Evolutionary conservation across 2,888 invertebrate species (phyloP), one percentile per base, ranked within the genome.

Genomic region (Carpatolechia fugitivella): DNA sequence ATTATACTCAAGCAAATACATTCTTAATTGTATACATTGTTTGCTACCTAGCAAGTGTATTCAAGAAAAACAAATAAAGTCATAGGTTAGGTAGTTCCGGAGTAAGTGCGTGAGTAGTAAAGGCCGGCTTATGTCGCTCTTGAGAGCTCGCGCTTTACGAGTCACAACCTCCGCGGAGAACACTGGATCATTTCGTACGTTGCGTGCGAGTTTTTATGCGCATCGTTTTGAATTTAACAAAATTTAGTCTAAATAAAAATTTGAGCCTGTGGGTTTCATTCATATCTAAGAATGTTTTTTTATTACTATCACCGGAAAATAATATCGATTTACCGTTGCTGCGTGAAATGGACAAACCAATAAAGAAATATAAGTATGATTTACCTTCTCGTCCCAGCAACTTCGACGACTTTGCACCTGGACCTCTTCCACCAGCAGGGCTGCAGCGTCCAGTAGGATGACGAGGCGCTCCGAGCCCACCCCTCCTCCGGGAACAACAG

Each of bases 391-490:
- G 94, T 94, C 61, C 96, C 96, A 52, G 95, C 94, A 55, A 96
- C 94, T 83, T 96, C 96, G 56, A 96, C 94, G 64, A 97, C 95
- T 86, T 95, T 95, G 86, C 96, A 96, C 51, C 95, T 92, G 69
- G 94, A 94, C 54, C 94, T 91, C 65, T 95, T 94, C 96, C 96
- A 97, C 95, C 96, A 96, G 74, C 94, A 94, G 47, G 95, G 95
- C 80, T 95, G 95, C 72, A 97, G 91, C 54, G 95, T 94, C 96
- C 96, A 96, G 86, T 96, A 95, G 54, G 95, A 95, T 52, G 95
- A 95, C 52, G 95, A 94, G 35, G 96, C 96, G 68, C 95, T 96
- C 65, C 95, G 93, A 60, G 96, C 96, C 96, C 96, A 96, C 18
- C 96, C 96, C 78, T 97, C 96, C 80, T 96, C 96, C 1, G 96